Evolutionary conservation across 2,797 vertebrate genomes (phyloP), one percentile per base, ranked within the genome.

Genomic region (Galaxias olidus): DNA sequence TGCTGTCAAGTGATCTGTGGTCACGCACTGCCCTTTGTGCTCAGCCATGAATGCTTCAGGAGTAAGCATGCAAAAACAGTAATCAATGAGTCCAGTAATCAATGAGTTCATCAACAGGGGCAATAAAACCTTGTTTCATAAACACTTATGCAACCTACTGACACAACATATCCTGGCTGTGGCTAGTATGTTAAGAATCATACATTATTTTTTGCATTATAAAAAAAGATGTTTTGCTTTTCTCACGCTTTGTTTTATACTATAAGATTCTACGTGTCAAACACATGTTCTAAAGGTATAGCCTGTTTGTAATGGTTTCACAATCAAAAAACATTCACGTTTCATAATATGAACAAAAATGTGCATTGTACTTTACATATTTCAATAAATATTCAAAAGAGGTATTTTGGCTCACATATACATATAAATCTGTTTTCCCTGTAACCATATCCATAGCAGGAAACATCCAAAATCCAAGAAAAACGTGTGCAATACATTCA

Each of bases 1-100:
- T 4, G 15, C 4, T 56, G 50, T 65, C 8, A n/a, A n/a, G n/a
- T n/a, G n/a, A n/a, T 63, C 20, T 6, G 0, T 52, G 40, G 15
- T 41, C 11, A 48, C 30, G 9, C 65, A 12, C 30, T 70, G 69
- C 42, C 15, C 73, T 79, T 75, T 73, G 66, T 12, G 9, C 56
- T n/a, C 30, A 11, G 14, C 51, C 67, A 73, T 73, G 52, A 72
- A 62, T 14, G 44, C 9, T 43, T 47, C 49, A 69, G 69, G 62
- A 54, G 55, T 43, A 11, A 12, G 42, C 41, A 8, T 19, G n/a
- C 43, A 19, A 19, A 42, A 45, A 8, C 46, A 53, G 18, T 8
- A 45, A 30, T 47, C 10, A 57, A 41, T 0, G 10, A 8, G 43
- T 8, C 15, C 41, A 61, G 47, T 9, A 56, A 76, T 63, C 9